Base-by-base conservation (phyloP, 2,113 vertebrate genomes). In the Corynorhinus townsendii region DNA sequence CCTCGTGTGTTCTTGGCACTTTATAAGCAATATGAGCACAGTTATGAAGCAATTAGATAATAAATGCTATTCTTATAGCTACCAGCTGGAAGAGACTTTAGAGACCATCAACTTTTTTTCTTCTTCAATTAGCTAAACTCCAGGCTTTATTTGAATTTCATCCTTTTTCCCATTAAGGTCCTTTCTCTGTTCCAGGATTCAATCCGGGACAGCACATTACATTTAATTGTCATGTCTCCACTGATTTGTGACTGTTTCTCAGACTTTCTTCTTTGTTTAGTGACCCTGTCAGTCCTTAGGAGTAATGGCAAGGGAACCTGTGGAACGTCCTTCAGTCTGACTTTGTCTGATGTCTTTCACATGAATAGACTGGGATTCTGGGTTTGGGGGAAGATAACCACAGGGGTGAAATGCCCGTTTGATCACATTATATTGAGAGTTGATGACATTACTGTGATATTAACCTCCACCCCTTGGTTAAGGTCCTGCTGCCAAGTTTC, bases 41-140 rank as follows among this genome's bases (percentile, higher is more conserved):
- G 73, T 52, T 90, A 38, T 90, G 92, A 90, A 95, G 77, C 90
- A 96, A 88, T 96, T 95, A 92, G 88, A 95, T 94, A 92, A 85
- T 93, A 93, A 93, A 91, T 75, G 54, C 40, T 86, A 79, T 92
- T 92, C 89, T 95, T 95, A 95, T 68, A 92, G 66, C 90, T 96
- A 92, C 92, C 92, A 95, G 88, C 88, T 96, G 92, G 68, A 68
- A 94, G 86, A 91, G 62, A 86, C 86, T 94, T 93, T 86, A 92
- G 77, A 89, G 38, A 85, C 72, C 66, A 96, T 93, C 30, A 7
- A 14, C 85, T 90, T 83, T 94, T 82, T 89, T 56, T 28, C 26
- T 94, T 82, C 83, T 56, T 28, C 26, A 96, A 95, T 96, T 77
- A 94, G 88, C 86, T 71, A 11, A 94, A 90, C 68, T 93, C 72